Evolutionary conservation across 2,797 vertebrate genomes (phyloP), one percentile per base, ranked within the genome.

Genomic region (Brachymystax lenok): DNA sequence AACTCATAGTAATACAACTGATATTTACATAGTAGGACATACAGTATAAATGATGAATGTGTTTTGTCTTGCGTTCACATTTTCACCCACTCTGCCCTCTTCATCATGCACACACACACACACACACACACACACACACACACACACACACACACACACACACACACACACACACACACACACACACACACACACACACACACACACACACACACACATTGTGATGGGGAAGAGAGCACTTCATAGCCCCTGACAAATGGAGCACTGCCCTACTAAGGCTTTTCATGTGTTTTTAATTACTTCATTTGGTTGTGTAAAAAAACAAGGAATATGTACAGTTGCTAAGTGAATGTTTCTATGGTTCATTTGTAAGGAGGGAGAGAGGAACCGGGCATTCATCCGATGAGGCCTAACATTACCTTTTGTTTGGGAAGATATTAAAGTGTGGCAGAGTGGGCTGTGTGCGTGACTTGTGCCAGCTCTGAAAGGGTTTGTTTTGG

Each of bases 271-370:
- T 21, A 63, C 5, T 8, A 24, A 63, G 59, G 21, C n/a, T 14
- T 50, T 35, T 64, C 30, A 46, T 24, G n/a, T 10, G 35, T 40
- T 77, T 67, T 79, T 64, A 77, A 78, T 85, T 56, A 67, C 63
- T 69, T 56, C 71, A 80, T 21, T 63, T 61, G 59, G 73, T 54
- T 72, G 35, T 51, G 54, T 46, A 64, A 79, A 71, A 54, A 68
- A 51, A 71, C 27, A 54, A 74, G 7, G 6, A 50, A 27, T 40
- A 56, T 19, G 5, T 71, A 28, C n/a, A 30, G 79, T 83, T 86
- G 78, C 78, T 84, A 77, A 79, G 83, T 68, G 78, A 84, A 83
- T 63, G 75, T 80, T 78, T 83, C 79, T 71, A 71, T 70, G 76
- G 69, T 74, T 74, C 12, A 54, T 67, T n/a, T 68, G 24, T 69